Evolutionary conservation across 2,113 vertebrate genomes (phyloP).

Genomic region (Jacana jacana): DNA sequence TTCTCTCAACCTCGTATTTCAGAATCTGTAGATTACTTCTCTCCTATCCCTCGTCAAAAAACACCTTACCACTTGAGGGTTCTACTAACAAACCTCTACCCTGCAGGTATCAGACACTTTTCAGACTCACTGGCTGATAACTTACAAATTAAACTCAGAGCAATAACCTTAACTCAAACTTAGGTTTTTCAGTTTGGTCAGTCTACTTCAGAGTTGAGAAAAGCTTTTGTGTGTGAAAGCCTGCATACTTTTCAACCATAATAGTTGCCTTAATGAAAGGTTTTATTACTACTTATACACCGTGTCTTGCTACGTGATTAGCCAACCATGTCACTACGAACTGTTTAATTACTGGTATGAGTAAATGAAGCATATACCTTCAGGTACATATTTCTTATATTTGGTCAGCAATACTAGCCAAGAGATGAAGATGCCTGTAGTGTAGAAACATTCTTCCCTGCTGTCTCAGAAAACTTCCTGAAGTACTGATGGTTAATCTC

Average conservation of each 20-base stretch:
- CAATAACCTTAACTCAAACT: not conserved
- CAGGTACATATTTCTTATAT: not conserved
- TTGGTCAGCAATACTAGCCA: not conserved
- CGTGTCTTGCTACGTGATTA: not conserved
- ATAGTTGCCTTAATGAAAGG: not conserved
- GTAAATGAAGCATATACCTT: not conserved
- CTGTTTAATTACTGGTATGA: not conserved
- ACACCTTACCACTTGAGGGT: not conserved
- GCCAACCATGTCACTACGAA: not conserved
- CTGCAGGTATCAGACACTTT: not conserved
- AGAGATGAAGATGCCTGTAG: not conserved
- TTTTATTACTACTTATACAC: not conserved
- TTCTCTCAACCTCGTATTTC: not conserved
- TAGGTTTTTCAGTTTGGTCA: not conserved
- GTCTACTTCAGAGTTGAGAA: not conserved
- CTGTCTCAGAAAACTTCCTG: not conserved
- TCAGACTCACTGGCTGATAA: not conserved
- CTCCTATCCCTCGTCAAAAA: not conserved
- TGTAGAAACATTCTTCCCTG: not conserved
- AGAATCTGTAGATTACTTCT: not conserved
- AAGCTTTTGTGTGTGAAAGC: not conserved
- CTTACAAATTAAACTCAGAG: not conserved
- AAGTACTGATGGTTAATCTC: not conserved
- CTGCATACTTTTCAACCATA: not conserved
- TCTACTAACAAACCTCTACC: not conserved